Percentiles rank a stretch among this genome's conserved stretches.
Conservation (phyloP, 2,113 vertebrate species). For the Protobothrops flavoviridis region DNA sequence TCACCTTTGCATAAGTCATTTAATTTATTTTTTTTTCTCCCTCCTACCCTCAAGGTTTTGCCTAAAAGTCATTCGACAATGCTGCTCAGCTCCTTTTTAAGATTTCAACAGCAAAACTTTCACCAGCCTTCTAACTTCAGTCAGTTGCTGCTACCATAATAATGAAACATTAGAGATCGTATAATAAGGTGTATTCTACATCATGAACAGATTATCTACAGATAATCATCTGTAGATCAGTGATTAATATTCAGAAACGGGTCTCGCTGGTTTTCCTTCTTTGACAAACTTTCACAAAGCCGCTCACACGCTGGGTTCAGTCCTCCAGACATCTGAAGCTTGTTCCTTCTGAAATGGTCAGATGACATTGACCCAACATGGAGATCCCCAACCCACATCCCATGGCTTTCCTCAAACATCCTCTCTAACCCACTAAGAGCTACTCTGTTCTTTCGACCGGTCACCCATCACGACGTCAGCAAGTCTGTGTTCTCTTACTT, state of each 20-base stretch:
- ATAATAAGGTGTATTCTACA: background rate
- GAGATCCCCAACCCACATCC: background rate
- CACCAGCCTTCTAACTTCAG: too few relatives aligned
- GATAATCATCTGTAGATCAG: background rate
- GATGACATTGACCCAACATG: background rate
- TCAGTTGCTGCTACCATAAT: background rate
- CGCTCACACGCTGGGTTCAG: background rate
- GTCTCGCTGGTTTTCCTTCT: background rate
- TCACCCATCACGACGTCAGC: background rate
- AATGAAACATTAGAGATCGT: background rate
- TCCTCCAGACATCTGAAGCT: background rate
- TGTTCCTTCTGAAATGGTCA: background rate
- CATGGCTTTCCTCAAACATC: background rate
- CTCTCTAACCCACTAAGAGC: background rate
- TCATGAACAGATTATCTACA: background rate
- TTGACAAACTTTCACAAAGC: background rate
- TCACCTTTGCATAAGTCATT: background rate
- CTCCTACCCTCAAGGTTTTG: background rate
- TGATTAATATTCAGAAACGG: background rate
- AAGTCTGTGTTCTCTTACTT: conserved; percentile 47
- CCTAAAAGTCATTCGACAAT: background rate
- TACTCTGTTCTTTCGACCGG: background rate
- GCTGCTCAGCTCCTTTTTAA: background rate
- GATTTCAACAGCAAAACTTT: too few relatives aligned
- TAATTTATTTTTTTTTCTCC: background rate